phyloP scores from a whole-genome alignment of 2,888 invertebrate species.

The Teleiodes luculella region DNA sequence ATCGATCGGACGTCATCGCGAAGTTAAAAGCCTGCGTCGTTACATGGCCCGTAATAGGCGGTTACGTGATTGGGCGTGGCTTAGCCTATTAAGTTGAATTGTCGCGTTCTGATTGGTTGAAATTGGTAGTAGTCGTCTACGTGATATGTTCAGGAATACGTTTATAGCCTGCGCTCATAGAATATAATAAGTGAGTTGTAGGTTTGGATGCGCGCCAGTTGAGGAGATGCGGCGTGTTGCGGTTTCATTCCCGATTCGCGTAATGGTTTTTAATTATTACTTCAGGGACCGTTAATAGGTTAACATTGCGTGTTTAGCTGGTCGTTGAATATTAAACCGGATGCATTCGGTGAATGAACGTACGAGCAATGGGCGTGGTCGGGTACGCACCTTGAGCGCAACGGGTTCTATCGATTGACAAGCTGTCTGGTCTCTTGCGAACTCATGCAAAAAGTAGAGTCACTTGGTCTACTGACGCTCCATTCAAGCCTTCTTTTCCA shows the following conservation, averaged over 20 bases:
- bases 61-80: slow-evolving; percentile 79
- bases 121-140: slow-evolving; percentile 76
- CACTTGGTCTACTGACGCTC: not conserved
- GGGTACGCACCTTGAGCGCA: slow-evolving; percentile 20
- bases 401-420: slow-evolving; percentile 33
- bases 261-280: slow-evolving; percentile 66
- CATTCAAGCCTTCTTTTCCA: not conserved
- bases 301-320: slow-evolving; percentile 33
- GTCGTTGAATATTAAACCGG: slow-evolving; percentile 42
- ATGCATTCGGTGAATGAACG: slow-evolving; percentile 44
- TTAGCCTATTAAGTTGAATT: slow-evolving; percentile 75
- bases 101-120: slow-evolving; percentile 77
- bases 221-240: slow-evolving; percentile 56
- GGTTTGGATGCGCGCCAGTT: slow-evolving; percentile 71
- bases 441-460: slow-evolving; percentile 14
- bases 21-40: slow-evolving; percentile 77
- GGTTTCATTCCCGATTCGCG: slow-evolving; percentile 62
- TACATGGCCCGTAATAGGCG: slow-evolving; percentile 78
- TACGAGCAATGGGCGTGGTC: slow-evolving; percentile 35
- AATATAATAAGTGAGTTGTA: slow-evolving; percentile 76
- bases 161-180: slow-evolving; percentile 75
- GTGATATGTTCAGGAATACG: slow-evolving; percentile 78
- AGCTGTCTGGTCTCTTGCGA: slow-evolving; percentile 28
- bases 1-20: slow-evolving; percentile 69
- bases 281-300: slow-evolving; percentile 56